Percentiles rank a stretch among this genome's conserved stretches.
phyloP scores from a whole-genome alignment of 2,113 vertebrate species.

The Colius striatus region DNA sequence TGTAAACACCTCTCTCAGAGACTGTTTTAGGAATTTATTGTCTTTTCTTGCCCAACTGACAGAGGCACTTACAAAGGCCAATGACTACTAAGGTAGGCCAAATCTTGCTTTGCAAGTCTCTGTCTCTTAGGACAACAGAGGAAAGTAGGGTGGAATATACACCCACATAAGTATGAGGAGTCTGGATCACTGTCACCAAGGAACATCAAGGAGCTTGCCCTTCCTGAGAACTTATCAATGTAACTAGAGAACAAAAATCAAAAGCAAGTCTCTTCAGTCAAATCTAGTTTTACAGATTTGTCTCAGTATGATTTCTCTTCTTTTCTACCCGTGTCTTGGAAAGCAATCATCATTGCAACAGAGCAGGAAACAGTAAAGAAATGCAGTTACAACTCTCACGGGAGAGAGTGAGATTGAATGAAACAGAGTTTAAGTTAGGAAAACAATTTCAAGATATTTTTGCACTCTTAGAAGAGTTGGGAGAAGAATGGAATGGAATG shows the following conservation, averaged over 20 bases:
- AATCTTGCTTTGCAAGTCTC: neutral
- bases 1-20: accelerated
- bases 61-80: neutral
- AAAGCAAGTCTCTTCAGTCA: neutral
- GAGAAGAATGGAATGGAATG: neutral
- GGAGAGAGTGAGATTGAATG: neutral
- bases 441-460: neutral
- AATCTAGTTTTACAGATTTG: neutral
- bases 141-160: neutral
- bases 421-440: neutral
- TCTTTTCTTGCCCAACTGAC: neutral
- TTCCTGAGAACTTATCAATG: neutral
- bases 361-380: neutral
- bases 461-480: neutral
- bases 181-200: neutral
- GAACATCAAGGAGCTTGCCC: neutral
- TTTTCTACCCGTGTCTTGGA: neutral
- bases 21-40: neutral
- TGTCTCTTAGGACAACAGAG: neutral
- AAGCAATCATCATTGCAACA: neutral
- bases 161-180: neutral
- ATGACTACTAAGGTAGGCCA: neutral
- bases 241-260: neutral
- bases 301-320: neutral
- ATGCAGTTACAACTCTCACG: neutral